A percentile compares a stretch with the other conserved stretches of the same genome.
These are phyloP conservation scores for Alosa alosa DNA, from an alignment of 2,113 vertebrate species.

Conservation along the genomic window DNA sequence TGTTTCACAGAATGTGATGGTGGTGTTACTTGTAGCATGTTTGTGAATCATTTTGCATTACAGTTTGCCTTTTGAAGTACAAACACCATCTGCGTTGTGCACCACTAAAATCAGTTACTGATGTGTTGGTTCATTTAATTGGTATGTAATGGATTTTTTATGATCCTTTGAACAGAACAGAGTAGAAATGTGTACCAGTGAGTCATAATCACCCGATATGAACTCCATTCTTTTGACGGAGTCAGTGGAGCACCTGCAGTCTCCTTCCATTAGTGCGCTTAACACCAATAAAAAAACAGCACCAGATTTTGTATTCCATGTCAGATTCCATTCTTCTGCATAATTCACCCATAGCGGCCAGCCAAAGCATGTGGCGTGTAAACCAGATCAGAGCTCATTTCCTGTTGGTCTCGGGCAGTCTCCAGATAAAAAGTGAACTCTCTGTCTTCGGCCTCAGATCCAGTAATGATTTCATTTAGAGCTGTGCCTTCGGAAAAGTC, in stretches of 20 bases:
- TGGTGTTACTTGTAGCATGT: not conserved
- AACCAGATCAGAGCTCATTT: conserved; percentile 14
- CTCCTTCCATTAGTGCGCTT: not conserved
- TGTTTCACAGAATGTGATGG: not conserved
- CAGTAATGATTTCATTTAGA: conserved; percentile 17
- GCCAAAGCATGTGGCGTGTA: conserved; percentile 8
- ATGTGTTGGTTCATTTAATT: not conserved
- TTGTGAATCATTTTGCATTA: not conserved
- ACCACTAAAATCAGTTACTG: not conserved
- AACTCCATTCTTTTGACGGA: not conserved
- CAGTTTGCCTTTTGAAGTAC: not conserved
- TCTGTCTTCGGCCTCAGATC: conserved; percentile 9
- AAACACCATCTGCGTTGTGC: not conserved
- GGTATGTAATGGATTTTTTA: not conserved
- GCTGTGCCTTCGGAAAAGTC: conserved; percentile 13
- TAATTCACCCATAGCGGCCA: not conserved
- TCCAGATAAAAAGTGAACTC: conserved; percentile 15
- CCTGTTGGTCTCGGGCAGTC: not conserved
- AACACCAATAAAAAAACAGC: not conserved
- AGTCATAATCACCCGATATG: not conserved
- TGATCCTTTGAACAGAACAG: not conserved
- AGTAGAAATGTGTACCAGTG: not conserved
- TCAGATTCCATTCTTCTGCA: conserved; percentile 8
- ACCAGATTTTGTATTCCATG: not conserved
- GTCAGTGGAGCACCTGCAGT: not conserved